These are phyloP conservation scores for Phymatocera aterrima DNA, from an alignment of 2,888 invertebrate genomes.

Conservation along the genomic window DNA sequence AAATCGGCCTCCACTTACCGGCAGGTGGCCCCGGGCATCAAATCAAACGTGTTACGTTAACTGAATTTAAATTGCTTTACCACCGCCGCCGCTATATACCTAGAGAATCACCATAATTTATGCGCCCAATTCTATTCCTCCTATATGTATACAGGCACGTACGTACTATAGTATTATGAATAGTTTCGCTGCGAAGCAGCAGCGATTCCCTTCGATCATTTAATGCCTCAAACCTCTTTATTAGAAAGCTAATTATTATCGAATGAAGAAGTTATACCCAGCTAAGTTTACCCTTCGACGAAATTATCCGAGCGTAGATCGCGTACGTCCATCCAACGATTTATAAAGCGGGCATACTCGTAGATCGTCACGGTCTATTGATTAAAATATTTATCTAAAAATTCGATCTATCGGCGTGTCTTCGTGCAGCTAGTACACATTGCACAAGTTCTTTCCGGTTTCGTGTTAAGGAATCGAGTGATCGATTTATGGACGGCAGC, in stretches of 20 bases:
- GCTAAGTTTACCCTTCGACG: not conserved
- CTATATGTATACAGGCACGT: constrained; percentile 30
- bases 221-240: constrained; percentile 61
- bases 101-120: constrained; percentile 71
- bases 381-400: constrained; percentile 6
- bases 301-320: not conserved
- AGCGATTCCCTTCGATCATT: constrained; percentile 25
- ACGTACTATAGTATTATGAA: too few species aligned
- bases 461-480: not conserved
- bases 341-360: not conserved
- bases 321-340: not conserved
- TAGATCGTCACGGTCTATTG: not conserved
- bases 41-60: constrained; percentile 71
- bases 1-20: constrained; percentile 66
- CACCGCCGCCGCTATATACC: constrained; percentile 52
- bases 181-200: not conserved
- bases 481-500: not conserved
- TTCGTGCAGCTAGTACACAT: not conserved
- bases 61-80: constrained; percentile 71
- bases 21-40: constrained; percentile 68
- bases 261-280: not conserved
- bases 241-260: constrained; percentile 60
- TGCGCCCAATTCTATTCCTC: constrained; percentile 67
- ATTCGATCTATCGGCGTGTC: not conserved
- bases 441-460: not conserved